Evolutionary conservation across 2,797 vertebrate genomes (phyloP).

Genomic region (Neosalanx taihuensis): DNA sequence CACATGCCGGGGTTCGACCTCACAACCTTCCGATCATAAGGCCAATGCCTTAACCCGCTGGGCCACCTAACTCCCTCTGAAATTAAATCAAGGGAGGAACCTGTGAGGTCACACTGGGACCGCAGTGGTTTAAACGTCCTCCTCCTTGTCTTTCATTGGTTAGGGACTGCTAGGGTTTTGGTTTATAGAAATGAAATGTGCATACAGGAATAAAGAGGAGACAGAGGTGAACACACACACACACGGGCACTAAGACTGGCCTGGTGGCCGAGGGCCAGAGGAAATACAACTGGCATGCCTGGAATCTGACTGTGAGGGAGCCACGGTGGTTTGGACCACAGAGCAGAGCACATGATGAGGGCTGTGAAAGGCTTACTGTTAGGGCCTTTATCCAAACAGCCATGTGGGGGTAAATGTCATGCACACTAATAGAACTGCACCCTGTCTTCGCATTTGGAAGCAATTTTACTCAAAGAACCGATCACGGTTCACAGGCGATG

Average conservation of each 20-base stretch:
- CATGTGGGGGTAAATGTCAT: constrained; percentile 25
- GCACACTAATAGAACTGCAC: constrained; percentile 46
- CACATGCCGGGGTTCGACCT: too few relatives aligned
- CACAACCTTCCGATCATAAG: too few relatives aligned
- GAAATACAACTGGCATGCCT: constrained; percentile 67
- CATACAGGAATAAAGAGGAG: constrained; percentile 23
- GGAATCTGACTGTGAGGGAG: constrained; percentile 61
- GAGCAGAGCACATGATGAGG: constrained; percentile 57
- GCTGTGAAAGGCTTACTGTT: constrained; percentile 67
- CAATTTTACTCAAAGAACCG: constrained; percentile 63
- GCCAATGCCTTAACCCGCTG: too few relatives aligned
- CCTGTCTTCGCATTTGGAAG: constrained; percentile 64
- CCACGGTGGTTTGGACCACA: constrained; percentile 61
- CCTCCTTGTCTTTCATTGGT: constrained; percentile 49
- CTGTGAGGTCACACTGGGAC: constrained; percentile 21
- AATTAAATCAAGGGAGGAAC: constrained; percentile 11
- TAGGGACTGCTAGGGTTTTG: constrained; percentile 50
- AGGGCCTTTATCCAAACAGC: constrained; percentile 47
- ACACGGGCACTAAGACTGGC: constrained; percentile 60
- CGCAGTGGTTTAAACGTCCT: constrained; percentile 39
- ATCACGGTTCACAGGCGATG: constrained; percentile 49
- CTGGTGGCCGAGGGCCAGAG: constrained; percentile 58
- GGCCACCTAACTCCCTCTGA: background rate
- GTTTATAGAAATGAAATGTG: constrained; percentile 67
- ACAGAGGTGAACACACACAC: constrained; percentile 48